Percentiles rank a stretch among this genome's conserved stretches.
Evolutionary conservation across 2,797 vertebrate species (phyloP).

Genomic region (Oreochromis grahami): DNA sequence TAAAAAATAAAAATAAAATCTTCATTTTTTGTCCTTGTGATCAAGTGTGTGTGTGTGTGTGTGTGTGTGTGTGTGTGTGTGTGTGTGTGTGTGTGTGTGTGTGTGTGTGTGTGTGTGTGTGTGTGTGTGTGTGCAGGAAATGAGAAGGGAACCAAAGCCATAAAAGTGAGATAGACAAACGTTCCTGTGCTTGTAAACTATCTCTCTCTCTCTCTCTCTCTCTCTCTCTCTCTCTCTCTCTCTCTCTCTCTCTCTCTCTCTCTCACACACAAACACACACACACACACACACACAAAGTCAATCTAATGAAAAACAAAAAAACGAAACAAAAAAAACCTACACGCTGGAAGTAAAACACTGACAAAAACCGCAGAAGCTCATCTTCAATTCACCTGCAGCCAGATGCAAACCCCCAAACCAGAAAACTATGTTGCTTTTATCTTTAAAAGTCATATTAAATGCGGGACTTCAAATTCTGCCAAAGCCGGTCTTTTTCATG

Average conservation of each 20-base stretch:
- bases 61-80: neutral
- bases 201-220: neutral
- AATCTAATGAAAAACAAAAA: slow-evolving; percentile 1
- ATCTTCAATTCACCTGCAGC: neutral
- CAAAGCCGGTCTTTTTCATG: neutral
- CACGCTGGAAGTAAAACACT: slow-evolving; percentile 46
- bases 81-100: too few species aligned
- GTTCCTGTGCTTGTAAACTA: slow-evolving; percentile 26
- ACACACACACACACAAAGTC: neutral
- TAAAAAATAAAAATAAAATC: neutral
- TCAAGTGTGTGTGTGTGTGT: neutral
- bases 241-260: neutral
- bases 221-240: neutral
- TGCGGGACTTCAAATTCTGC: neutral
- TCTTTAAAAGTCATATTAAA: neutral
- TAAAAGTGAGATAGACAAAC: slow-evolving; percentile 53
- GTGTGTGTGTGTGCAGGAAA: slow-evolving; percentile 33
- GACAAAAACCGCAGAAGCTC: neutral
- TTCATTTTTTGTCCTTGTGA: neutral
- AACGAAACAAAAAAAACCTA: slow-evolving; percentile 23
- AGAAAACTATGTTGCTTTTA: neutral
- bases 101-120: neutral
- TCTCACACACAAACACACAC: neutral
- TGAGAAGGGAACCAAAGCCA: slow-evolving; percentile 62
- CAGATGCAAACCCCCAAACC: neutral